Evolutionary conservation across 1,140 invertebrate species (phyloP).

Genomic region (Halictus rubicundus): DNA sequence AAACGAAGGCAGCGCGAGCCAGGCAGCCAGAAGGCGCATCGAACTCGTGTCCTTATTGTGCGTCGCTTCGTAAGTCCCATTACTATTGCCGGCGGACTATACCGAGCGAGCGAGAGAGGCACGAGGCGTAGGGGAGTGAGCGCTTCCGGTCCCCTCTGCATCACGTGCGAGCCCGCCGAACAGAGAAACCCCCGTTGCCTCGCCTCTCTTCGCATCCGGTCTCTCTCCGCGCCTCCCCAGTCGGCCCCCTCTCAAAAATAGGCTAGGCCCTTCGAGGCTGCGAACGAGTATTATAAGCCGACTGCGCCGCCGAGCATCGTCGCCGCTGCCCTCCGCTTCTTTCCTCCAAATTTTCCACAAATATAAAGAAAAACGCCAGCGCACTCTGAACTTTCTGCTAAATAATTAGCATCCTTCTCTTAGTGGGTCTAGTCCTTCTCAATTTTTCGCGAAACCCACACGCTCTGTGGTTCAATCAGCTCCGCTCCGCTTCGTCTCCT

Average conservation of each 20-base stretch:
- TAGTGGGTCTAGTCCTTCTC: too few relatives aligned
- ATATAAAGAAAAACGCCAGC: too few relatives aligned
- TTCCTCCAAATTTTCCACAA: too few relatives aligned
- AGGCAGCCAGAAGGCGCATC: constrained; percentile 45
- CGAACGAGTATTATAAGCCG: constrained; percentile 41
- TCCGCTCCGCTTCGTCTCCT: too few relatives aligned
- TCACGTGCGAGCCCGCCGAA: constrained; percentile 79
- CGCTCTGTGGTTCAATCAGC: too few relatives aligned
- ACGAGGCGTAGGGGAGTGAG: constrained; percentile 72
- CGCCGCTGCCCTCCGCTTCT: neutral
- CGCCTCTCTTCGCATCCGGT: constrained; percentile 64
- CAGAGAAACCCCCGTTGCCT: constrained; percentile 68
- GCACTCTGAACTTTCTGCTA: too few relatives aligned
- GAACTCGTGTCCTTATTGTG: constrained; percentile 64
- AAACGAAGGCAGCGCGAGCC: constrained; percentile 36
- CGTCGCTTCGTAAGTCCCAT: constrained; percentile 62
- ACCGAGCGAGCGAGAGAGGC: constrained; percentile 56
- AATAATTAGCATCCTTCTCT: too few relatives aligned
- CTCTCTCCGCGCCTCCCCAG: constrained; percentile 56
- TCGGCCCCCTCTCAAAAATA: constrained; percentile 73
- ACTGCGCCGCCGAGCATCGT: neutral
- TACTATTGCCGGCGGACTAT: constrained; percentile 62
- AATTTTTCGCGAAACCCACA: too few relatives aligned
- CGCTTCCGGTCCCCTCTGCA: constrained; percentile 78
- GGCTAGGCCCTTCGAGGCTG: constrained; percentile 67